Evolutionary conservation across 1,140 invertebrate species (phyloP).

Genomic region (Gryllus bimaculatus): DNA sequence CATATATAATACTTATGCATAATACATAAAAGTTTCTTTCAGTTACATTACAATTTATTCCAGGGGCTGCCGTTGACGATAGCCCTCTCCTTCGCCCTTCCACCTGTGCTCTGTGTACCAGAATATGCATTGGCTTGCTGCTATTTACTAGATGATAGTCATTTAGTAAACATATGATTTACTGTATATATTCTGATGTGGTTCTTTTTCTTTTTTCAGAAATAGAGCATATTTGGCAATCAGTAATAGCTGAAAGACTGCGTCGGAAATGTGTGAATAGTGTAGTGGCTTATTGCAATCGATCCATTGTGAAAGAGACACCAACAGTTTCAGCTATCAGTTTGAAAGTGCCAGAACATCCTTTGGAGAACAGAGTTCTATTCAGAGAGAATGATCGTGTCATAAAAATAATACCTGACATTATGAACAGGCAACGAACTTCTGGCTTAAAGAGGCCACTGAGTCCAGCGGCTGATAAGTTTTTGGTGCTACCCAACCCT

Average conservation of each 20-base stretch:
- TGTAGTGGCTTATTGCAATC: constrained; percentile 36
- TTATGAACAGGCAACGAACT: background rate
- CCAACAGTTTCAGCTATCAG: background rate
- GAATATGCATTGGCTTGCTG: no score
- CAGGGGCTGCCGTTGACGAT: no score
- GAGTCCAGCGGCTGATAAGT: constrained; percentile 14
- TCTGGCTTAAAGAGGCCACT: constrained; percentile 13
- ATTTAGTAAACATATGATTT: no score
- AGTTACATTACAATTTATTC: no score
- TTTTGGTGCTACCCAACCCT: constrained; percentile 8
- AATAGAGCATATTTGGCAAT: constrained; percentile 38
- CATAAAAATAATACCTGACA: background rate
- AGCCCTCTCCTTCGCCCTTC: no score
- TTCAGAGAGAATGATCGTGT: background rate
- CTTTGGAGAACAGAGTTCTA: background rate
- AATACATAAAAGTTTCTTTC: no score
- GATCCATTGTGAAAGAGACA: constrained; percentile 27
- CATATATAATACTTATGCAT: no score
- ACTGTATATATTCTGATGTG: no score
- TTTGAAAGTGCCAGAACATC: background rate
- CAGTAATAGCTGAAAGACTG: constrained; percentile 37
- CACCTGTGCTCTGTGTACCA: no score
- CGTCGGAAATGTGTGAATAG: constrained; percentile 36
- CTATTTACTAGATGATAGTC: no score
- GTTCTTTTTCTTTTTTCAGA: constrained; percentile 30